phyloP scores from a whole-genome alignment of 2,797 vertebrate genomes.

The Danio aesculapii region DNA sequence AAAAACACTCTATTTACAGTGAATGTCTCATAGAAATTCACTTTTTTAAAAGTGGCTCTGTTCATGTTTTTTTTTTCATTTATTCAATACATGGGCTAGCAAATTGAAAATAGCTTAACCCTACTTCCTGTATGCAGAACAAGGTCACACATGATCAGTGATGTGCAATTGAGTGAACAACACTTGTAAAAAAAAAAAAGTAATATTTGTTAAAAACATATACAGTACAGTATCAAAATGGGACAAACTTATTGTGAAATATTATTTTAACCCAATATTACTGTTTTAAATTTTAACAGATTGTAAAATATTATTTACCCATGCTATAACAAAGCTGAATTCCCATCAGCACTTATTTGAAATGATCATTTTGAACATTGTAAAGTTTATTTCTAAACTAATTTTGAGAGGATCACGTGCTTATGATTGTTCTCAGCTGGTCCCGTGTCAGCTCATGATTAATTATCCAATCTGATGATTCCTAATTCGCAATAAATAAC shows the following conservation, averaged over 20 bases:
- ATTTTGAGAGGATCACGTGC: too few species aligned
- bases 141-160: conserved; percentile 9
- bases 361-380: neutral
- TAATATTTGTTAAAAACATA: neutral
- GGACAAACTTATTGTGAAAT: too few species aligned
- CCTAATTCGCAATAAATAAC: too few species aligned
- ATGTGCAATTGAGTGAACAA: neutral
- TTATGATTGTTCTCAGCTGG: too few species aligned
- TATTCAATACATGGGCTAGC: neutral
- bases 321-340: neutral
- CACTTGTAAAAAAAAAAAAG: neutral
- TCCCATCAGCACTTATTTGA: neutral
- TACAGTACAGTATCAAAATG: too few species aligned
- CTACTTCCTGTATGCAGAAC: conserved; percentile 12
- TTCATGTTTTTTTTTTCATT: neutral
- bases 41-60: neutral
- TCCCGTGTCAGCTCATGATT: too few species aligned
- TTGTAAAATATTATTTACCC: too few species aligned
- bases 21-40: neutral
- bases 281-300: too few species aligned
- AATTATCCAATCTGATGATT: too few species aligned
- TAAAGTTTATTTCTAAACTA: too few species aligned
- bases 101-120: neutral
- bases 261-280: too few species aligned
- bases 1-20: neutral